A percentile compares a stretch with the other conserved stretches of the same genome.
Evolutionary conservation across 1,140 invertebrate genomes (phyloP).

Genomic region (Amphibalanus amphitrite): DNA sequence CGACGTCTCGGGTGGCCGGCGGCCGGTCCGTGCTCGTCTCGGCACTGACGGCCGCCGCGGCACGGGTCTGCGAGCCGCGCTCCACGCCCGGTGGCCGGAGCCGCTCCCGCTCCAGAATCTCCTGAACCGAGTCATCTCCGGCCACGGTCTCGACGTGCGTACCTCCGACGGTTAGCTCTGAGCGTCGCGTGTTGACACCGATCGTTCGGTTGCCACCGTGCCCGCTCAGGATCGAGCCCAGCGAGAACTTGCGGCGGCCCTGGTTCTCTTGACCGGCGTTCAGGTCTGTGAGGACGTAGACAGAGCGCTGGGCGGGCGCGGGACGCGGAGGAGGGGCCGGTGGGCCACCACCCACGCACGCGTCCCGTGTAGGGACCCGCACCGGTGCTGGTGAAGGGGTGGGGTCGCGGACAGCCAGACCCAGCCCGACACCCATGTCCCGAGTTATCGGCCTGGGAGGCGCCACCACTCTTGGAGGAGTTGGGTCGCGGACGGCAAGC

Average conservation of each 20-base stretch:
- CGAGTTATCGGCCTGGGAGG: neutral
- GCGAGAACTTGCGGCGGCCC: neutral
- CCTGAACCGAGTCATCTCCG: neutral
- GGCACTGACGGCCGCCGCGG: neutral
- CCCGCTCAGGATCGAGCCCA: neutral
- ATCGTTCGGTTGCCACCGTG: neutral
- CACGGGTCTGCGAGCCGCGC: neutral
- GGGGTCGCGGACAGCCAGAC: no score
- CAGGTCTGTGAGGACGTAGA: neutral
- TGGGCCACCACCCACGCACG: neutral
- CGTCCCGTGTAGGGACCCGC: neutral
- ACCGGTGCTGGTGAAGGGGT: neutral
- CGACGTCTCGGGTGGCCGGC: neutral
- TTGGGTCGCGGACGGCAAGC: no score
- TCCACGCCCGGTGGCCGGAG: neutral
- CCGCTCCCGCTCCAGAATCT: neutral
- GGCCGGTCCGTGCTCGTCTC: neutral
- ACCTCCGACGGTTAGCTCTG: neutral
- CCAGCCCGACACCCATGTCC: neutral
- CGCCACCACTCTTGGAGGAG: no score
- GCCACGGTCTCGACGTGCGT: neutral
- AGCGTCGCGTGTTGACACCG: neutral
- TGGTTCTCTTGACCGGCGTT: neutral
- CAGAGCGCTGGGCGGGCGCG: neutral
- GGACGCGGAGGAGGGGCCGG: no score